A percentile compares a stretch with the other conserved stretches of the same genome.
These are phyloP conservation scores for Serilophus lunatus DNA, from an alignment of 2,113 vertebrate species.

Conservation along the genomic window DNA sequence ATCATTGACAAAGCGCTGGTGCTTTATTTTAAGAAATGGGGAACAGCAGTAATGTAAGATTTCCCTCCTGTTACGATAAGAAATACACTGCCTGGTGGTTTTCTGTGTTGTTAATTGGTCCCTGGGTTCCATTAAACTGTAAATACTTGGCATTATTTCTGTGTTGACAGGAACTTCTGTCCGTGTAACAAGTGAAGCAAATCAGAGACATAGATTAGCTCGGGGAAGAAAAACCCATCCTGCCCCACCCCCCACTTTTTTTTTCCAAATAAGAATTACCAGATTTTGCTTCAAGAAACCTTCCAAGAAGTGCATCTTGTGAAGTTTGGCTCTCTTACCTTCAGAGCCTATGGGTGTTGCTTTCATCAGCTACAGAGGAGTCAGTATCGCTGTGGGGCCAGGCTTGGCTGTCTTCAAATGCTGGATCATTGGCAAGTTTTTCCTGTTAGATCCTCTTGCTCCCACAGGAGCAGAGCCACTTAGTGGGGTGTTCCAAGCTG, in stretches of 20 bases:
- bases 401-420: background rate
- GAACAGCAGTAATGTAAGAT: background rate
- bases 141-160: slow-evolving; percentile 46
- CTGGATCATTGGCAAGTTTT: background rate
- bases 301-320: background rate
- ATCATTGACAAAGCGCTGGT: background rate
- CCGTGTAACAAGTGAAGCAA: slow-evolving; percentile 9
- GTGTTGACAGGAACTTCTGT: slow-evolving; percentile 34
- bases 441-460: background rate
- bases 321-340: background rate
- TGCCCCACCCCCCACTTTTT: background rate
- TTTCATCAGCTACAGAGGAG: background rate
- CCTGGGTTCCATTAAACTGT: slow-evolving; percentile 53
- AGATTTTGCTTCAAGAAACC: background rate
- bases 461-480: background rate
- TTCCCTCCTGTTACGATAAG: slow-evolving; percentile 9
- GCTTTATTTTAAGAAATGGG: slow-evolving; percentile 24
- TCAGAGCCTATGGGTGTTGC: background rate
- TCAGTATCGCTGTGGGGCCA: background rate
- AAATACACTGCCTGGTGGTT: slow-evolving; percentile 10
- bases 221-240: background rate
- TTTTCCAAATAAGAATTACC: background rate
- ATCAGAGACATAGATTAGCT: background rate
- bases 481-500: background rate
- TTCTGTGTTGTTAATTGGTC: slow-evolving; percentile 49